Percentiles rank a stretch among this genome's conserved stretches.
These are phyloP conservation scores for Oryzias celebensis DNA, from an alignment of 2,113 vertebrate genomes.

Conservation along the genomic window DNA sequence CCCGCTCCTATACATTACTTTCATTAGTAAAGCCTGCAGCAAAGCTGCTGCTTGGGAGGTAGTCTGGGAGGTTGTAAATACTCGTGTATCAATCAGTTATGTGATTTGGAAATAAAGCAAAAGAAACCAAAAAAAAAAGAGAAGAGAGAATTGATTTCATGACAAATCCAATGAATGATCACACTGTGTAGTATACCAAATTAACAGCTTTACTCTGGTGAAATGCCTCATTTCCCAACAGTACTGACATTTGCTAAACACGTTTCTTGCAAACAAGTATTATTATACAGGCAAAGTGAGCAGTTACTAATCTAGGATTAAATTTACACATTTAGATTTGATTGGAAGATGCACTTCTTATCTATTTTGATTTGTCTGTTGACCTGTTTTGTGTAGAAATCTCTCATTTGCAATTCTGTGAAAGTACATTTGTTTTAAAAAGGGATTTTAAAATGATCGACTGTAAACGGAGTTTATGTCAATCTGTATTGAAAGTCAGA, in stretches of 20 bases:
- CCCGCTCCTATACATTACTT: slow-evolving; percentile 53
- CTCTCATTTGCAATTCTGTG: too few species aligned
- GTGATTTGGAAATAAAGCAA: slow-evolving; percentile 51
- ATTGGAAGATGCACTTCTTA: background rate
- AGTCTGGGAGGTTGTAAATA: slow-evolving; percentile 24
- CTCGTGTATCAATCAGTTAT: slow-evolving; percentile 51
- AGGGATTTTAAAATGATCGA: slow-evolving; percentile 3
- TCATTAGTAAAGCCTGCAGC: slow-evolving; percentile 50
- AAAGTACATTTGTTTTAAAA: background rate
- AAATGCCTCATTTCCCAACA: background rate
- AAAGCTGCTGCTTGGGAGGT: slow-evolving; percentile 31
- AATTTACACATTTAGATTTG: background rate
- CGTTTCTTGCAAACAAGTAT: slow-evolving; percentile 1
- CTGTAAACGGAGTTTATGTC: slow-evolving; percentile 1
- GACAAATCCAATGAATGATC: slow-evolving; percentile 14
- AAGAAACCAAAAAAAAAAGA: slow-evolving; percentile 47
- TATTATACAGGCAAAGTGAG: background rate
- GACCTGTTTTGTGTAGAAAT: too few species aligned
- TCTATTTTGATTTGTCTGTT: slow-evolving; percentile 1
- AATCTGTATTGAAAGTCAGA: background rate
- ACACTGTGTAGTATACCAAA: slow-evolving; percentile 5
- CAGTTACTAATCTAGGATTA: background rate
- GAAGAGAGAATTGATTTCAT: slow-evolving; percentile 31
- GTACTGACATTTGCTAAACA: background rate
- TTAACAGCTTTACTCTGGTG: background rate